Evolutionary conservation across 2,888 invertebrate genomes (phyloP).

Genomic region (Dendrolimus houi): DNA sequence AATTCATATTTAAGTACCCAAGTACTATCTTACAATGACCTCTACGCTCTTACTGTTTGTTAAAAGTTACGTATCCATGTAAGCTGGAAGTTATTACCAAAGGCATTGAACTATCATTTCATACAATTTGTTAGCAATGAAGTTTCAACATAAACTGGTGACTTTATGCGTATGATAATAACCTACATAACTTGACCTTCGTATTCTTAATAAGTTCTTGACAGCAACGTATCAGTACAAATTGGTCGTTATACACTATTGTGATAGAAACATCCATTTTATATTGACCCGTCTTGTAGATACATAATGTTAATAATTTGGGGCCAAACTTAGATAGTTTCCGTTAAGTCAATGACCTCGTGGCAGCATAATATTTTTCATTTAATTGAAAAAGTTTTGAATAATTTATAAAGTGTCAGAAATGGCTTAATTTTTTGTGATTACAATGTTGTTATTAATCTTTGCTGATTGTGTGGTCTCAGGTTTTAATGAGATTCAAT

Average conservation of each 20-base stretch:
- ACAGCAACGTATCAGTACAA: neutral
- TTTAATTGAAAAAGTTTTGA: slow-evolving; percentile 13
- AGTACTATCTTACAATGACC: too few species aligned
- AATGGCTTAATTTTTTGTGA: slow-evolving; percentile 7
- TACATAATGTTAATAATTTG: neutral
- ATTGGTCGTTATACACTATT: neutral
- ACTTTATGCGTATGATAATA: neutral
- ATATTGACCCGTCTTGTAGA: neutral
- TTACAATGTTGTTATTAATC: slow-evolving; percentile 34
- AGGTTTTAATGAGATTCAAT: neutral
- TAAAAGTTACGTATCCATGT: too few species aligned
- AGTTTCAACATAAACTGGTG: neutral
- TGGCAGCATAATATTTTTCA: neutral
- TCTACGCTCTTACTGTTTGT: too few species aligned
- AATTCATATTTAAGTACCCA: too few species aligned
- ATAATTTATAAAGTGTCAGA: slow-evolving; percentile 58
- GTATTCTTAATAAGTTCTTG: slow-evolving; percentile 1
- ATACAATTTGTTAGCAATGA: neutral
- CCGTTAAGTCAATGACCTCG: slow-evolving; percentile 1
- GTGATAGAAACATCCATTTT: neutral
- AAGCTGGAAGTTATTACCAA: too few species aligned
- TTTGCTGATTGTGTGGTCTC: slow-evolving; percentile 17
- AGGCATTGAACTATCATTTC: neutral
- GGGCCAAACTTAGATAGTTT: slow-evolving; percentile 4
- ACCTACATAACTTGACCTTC: slow-evolving; percentile 1